Evolutionary conservation across 2,888 invertebrate genomes (phyloP).

Genomic region (Harpalus rufipes): DNA sequence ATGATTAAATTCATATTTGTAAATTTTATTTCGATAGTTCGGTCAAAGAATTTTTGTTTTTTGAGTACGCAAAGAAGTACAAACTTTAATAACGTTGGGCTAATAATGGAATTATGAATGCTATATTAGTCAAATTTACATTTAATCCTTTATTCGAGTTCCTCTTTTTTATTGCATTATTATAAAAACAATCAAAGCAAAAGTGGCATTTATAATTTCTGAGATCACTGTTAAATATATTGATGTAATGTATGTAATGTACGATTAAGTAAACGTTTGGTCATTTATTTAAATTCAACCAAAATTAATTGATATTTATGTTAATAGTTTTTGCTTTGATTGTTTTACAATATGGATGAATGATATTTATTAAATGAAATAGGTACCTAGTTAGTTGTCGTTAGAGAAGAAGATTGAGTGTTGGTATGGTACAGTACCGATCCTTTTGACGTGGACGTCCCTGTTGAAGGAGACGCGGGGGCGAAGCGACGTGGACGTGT

Average conservation of each 20-base stretch:
- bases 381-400: slow-evolving; percentile 53
- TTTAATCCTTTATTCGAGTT: not conserved
- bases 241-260: too few relatives aligned
- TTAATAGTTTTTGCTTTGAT: not conserved
- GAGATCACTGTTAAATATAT: too few relatives aligned
- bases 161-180: not conserved
- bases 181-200: not conserved
- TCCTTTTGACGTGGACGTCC: slow-evolving; percentile 94
- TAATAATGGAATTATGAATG: not conserved
- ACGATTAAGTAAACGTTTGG: too few relatives aligned
- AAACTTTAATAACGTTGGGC: not conserved
- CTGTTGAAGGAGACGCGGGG: slow-evolving; percentile 92
- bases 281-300: too few relatives aligned
- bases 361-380: slow-evolving; percentile 15
- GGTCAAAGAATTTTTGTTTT: too few relatives aligned
- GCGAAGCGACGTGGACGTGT: slow-evolving; percentile 77
- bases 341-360: not conserved
- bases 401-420: slow-evolving; percentile 31
- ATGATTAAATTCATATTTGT: too few relatives aligned
- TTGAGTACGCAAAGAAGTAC: not conserved
- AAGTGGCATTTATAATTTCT: not conserved
- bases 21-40: too few relatives aligned
- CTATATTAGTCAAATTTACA: not conserved
- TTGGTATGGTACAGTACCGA: slow-evolving; percentile 80
- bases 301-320: too few relatives aligned